These are phyloP conservation scores for Hystrix brachyura DNA, from an alignment of 2,113 vertebrate species.

Conservation along the genomic window DNA sequence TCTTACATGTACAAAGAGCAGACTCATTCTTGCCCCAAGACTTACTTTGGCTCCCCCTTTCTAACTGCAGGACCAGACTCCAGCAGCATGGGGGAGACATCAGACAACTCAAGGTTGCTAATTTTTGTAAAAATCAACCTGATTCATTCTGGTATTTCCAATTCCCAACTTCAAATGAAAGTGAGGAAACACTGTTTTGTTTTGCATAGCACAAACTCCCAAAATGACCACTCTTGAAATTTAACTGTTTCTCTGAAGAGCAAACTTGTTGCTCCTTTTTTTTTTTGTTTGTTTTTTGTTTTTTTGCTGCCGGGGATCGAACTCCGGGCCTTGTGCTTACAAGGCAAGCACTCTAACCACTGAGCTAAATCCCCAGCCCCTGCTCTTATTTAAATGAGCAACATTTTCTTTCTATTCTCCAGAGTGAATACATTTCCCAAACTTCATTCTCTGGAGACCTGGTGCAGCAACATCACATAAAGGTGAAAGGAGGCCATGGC, in stretches of 20 bases:
- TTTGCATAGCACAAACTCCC: background rate
- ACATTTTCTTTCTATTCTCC: background rate
- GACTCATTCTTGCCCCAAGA: background rate
- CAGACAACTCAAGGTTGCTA: background rate
- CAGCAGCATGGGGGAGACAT: background rate
- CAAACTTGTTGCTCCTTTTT: no score
- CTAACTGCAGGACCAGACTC: background rate
- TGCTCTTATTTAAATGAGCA: background rate
- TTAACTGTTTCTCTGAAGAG: no score
- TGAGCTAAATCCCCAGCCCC: no score
- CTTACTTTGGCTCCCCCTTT: background rate
- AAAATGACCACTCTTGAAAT: background rate
- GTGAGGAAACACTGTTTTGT: slow-evolving; percentile 6
- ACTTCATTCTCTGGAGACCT: background rate
- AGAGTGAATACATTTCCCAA: background rate
- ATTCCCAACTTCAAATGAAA: background rate
- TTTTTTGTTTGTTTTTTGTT: no score
- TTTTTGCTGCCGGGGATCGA: no score
- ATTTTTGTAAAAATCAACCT: slow-evolving; percentile 11
- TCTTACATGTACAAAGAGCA: background rate
- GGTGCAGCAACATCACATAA: background rate
- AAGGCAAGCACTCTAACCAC: no score
- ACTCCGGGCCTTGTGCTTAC: no score
- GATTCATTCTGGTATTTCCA: background rate
- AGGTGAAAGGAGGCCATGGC: background rate